Evolutionary conservation across 2,113 vertebrate species (phyloP), one percentile per base, ranked within the genome.

Genomic region (Gobio gobio): DNA sequence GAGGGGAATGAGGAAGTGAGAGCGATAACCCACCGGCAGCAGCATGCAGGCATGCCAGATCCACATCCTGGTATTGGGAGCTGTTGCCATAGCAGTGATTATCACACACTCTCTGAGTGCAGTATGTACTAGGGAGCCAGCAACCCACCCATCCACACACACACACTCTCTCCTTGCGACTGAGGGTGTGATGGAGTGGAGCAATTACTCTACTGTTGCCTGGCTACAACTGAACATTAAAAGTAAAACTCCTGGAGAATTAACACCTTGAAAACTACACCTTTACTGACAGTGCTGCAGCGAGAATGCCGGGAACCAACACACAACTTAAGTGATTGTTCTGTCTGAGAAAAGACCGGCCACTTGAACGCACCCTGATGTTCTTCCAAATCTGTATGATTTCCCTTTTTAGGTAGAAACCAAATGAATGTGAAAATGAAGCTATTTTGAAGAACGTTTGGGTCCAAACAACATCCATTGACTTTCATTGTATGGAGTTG

Each of bases 51-150:
- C 29, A 36, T 10, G 1, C 56, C 61, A 76, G 36, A 77, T 51
- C n/a, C 83, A 77, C 26, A 64, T 64, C 45, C 72, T 76, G 47
- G 72, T 51, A 76, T 73, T 14, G 83, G 3, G 47, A 36, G 59
- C 24, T 43, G 73, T 84, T 77, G 83, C 83, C 73, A 84, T 84
- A 66, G 83, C 73, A 84, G 72, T 77, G 83, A 84, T 66, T 61
- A 84, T 47, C 75, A 76, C 63, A 51, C 43, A 63, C 49, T 58
- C 73, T 49, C n/a, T 77, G 79, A 77, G 59, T 36, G 33, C 80
- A 83, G 59, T 68, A 49, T 68, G 81, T 45, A 36, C 47, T 33
- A 51, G 72, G 12, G 72, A 82, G 74, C 73, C 86, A 86, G 85
- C 40, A 74, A 36, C 14, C 85, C 51, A 78, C 82, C 85, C 43